Conservation (phyloP, 2,113 vertebrate genomes). For the Ceyx melanurus region DNA sequence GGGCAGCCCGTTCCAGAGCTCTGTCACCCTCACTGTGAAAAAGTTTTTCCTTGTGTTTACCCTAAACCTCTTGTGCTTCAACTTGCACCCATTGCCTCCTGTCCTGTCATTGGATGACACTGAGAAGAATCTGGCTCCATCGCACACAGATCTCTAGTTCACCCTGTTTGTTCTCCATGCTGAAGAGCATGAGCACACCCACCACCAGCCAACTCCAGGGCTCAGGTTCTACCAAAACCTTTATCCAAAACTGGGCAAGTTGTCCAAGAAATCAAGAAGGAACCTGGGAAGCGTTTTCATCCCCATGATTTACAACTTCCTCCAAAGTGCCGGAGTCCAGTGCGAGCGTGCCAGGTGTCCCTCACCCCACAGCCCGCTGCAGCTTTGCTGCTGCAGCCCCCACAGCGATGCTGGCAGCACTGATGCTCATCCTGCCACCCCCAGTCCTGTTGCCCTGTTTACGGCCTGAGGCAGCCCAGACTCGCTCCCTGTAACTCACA, state of each 20-base stretch:
- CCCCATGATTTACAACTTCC: not conserved
- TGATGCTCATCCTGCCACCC: no score
- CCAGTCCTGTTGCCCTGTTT: not conserved
- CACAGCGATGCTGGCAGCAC: not conserved
- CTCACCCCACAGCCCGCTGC: not conserved
- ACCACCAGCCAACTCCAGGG: not conserved
- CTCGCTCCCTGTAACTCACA: not conserved
- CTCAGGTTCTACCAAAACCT: not conserved
- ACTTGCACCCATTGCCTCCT: no score
- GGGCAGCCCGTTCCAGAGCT: no score
- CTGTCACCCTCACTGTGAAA: no score
- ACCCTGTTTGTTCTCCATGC: no score
- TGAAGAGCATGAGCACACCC: not conserved
- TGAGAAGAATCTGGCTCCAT: no score
- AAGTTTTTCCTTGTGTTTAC: no score
- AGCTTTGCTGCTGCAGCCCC: not conserved
- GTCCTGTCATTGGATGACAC: no score
- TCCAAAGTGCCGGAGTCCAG: not conserved
- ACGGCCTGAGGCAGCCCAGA: not conserved
- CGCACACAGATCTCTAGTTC: no score
- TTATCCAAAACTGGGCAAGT: not conserved
- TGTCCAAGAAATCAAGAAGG: not conserved
- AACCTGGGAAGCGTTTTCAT: not conserved
- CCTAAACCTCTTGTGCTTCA: no score
- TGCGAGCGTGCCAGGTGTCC: fast-evolving